Conservation (phyloP, 2,113 vertebrate genomes). For the Proterorhinus semilunaris region DNA sequence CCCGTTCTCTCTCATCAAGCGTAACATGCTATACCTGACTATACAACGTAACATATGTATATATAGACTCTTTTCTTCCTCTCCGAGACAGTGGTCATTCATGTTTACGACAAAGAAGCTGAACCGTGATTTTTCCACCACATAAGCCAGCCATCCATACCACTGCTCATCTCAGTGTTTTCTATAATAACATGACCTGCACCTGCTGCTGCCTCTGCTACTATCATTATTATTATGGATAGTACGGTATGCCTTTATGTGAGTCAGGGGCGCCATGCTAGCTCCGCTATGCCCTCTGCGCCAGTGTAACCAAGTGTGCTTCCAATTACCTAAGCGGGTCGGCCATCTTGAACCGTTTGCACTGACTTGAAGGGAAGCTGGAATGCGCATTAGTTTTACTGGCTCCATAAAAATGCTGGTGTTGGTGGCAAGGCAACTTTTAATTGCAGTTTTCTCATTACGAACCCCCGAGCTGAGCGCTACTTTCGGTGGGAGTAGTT, state of each 20-base stretch:
- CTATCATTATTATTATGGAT: neutral
- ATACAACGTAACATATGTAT: neutral
- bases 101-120: neutral
- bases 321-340: slow-evolving; percentile 51
- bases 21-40: neutral
- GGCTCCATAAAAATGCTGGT: slow-evolving; percentile 37
- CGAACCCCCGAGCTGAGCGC: slow-evolving; percentile 34
- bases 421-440: slow-evolving; percentile 24
- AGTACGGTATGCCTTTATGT: neutral
- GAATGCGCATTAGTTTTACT: slow-evolving; percentile 53
- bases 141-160: neutral
- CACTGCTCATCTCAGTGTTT: neutral
- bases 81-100: neutral
- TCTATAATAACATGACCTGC: neutral
- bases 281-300: slow-evolving; percentile 10
- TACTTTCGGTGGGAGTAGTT: slow-evolving; percentile 27
- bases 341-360: slow-evolving; percentile 1
- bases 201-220: neutral
- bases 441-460: slow-evolving; percentile 47
- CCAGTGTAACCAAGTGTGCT: slow-evolving; percentile 65
- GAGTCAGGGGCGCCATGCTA: slow-evolving; percentile 13
- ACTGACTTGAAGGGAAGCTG: slow-evolving; percentile 22
- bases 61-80: neutral
- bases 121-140: neutral
- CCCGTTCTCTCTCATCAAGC: too few relatives aligned